Evolutionary conservation across 2,888 invertebrate species (phyloP).

Genomic region (Sphaerophoria taeniata): DNA sequence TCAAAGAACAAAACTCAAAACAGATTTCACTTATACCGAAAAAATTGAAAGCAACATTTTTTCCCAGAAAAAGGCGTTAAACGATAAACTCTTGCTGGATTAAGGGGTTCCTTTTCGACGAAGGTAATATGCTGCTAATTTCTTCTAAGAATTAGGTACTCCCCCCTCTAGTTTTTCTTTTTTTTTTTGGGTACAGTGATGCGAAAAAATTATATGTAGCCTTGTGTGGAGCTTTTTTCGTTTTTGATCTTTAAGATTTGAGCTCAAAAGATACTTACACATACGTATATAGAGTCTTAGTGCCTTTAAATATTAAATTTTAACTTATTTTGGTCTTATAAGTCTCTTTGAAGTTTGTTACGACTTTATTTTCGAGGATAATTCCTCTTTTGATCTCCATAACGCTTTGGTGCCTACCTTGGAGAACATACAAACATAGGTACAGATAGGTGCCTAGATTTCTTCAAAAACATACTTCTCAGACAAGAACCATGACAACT

Average conservation of each 20-base stretch:
- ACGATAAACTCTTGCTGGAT: too few species aligned
- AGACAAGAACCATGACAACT: conserved; percentile 8
- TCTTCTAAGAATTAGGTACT: background rate
- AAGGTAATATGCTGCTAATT: background rate
- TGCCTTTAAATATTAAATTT: background rate
- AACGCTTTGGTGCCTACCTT: background rate
- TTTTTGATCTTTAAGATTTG: background rate
- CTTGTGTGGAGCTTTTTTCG: background rate
- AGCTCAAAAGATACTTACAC: background rate
- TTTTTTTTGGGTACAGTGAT: background rate
- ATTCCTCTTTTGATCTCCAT: background rate
- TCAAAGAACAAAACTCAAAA: too few species aligned
- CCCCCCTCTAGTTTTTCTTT: background rate
- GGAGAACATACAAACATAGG: background rate
- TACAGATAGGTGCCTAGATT: background rate
- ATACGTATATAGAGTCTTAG: background rate
- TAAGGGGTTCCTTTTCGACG: background rate
- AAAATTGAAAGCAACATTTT: too few species aligned
- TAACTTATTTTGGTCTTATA: conserved; percentile 1
- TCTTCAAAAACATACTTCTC: background rate
- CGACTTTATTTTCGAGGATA: background rate
- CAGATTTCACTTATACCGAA: too few species aligned
- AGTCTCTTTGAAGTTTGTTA: conserved; percentile 4
- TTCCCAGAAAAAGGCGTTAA: too few species aligned
- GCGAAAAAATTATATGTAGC: background rate